phyloP scores from a whole-genome alignment of 2,797 vertebrate genomes.

The Monodelphis domestica region DNA sequence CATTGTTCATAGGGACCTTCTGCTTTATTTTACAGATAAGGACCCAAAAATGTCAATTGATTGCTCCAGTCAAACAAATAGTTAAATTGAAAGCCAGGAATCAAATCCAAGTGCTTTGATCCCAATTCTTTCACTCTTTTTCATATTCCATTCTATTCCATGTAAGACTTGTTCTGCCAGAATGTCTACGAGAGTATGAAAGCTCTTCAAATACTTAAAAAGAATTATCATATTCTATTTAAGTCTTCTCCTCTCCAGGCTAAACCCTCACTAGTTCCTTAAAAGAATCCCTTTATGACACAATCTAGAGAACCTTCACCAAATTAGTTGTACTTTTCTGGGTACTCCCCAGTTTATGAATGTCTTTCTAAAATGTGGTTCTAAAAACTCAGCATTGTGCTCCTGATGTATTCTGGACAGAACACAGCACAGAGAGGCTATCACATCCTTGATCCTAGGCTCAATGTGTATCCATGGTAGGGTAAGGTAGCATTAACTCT shows the following conservation, averaged over 20 bases:
- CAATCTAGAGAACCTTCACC: neutral
- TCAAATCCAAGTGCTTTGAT: neutral
- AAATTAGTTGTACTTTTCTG: neutral
- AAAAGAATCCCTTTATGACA: neutral
- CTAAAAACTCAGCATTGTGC: neutral
- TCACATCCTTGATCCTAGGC: neutral
- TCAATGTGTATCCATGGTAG: neutral
- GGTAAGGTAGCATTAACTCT: neutral
- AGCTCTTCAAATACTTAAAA: neutral
- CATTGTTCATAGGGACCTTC: neutral
- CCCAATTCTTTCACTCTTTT: neutral
- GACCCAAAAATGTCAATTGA: too few species aligned
- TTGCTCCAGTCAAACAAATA: too few species aligned
- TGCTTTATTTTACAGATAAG: too few species aligned
- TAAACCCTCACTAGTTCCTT: neutral
- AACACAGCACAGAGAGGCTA: too few species aligned
- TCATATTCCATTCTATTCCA: neutral
- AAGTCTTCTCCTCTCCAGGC: neutral
- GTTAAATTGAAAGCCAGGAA: neutral
- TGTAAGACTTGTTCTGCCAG: neutral
- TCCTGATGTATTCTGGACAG: neutral
- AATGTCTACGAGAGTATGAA: too few species aligned
- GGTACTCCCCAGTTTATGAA: neutral
- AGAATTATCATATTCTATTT: neutral
- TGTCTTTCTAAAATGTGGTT: neutral